These are phyloP conservation scores for Paedocypris sp. DNA, from an alignment of 2,113 vertebrate species.

Conservation along the genomic window DNA sequence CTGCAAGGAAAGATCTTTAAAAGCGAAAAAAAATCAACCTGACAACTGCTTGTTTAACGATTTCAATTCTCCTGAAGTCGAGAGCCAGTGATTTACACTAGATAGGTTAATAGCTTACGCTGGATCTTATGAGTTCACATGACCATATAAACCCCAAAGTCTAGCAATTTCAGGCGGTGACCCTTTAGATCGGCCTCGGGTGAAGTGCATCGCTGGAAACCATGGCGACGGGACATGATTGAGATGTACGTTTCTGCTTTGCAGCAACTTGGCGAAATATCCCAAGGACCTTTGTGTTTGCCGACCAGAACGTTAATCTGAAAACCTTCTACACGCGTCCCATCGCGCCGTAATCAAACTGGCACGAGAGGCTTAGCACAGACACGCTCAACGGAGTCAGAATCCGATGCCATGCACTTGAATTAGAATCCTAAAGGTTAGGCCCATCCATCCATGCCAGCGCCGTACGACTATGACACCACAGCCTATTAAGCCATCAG, in stretches of 20 bases:
- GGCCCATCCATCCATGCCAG: slow-evolving; percentile 34
- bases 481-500: slow-evolving; percentile 30
- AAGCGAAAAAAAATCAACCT: not conserved
- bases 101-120: not conserved
- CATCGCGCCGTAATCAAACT: not conserved
- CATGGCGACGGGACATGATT: not conserved
- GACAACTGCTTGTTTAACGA: not conserved
- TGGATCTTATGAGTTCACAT: not conserved
- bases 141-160: not conserved
- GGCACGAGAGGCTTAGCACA: not conserved
- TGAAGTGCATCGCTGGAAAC: slow-evolving; percentile 5
- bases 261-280: not conserved
- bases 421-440: slow-evolving; percentile 38
- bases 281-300: not conserved
- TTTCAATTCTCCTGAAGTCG: not conserved
- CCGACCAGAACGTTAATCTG: not conserved
- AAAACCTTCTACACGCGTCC: not conserved
- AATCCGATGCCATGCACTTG: slow-evolving; percentile 28
- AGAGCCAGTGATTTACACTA: not conserved
- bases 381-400: slow-evolving; percentile 17
- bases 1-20: not conserved
- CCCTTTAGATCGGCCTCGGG: not conserved
- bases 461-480: slow-evolving; percentile 18
- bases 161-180: not conserved
- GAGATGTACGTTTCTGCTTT: not conserved